A percentile compares a stretch with the other conserved stretches of the same genome.
Evolutionary conservation across 2,888 invertebrate genomes (phyloP).

Genomic region (Tenthredo amoena): DNA sequence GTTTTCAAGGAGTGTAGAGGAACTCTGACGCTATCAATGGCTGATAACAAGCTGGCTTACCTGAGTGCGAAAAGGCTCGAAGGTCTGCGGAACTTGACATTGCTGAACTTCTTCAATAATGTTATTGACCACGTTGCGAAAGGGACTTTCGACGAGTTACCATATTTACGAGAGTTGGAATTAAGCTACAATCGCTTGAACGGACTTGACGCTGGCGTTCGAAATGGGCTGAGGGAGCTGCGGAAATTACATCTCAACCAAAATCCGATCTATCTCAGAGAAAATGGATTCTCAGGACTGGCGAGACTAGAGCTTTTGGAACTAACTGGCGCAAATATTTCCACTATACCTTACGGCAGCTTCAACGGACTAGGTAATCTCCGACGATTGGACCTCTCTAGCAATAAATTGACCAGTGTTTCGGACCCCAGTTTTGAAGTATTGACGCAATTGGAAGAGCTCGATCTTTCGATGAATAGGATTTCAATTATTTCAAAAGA

Average conservation of each 20-base stretch:
- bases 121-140: background rate
- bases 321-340: conserved; percentile 29
- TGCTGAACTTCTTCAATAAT: conserved; percentile 36
- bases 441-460: background rate
- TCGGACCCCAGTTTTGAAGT: background rate
- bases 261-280: conserved; percentile 9
- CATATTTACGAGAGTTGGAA: conserved; percentile 40
- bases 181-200: conserved; percentile 40
- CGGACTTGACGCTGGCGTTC: background rate
- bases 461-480: conserved; percentile 36
- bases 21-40: conserved; percentile 27
- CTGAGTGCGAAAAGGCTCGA: conserved; percentile 7
- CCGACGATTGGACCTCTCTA: conserved; percentile 29
- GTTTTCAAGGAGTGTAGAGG: conserved; percentile 16
- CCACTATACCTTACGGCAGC: conserved; percentile 22
- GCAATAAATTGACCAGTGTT: conserved; percentile 28
- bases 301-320: conserved; percentile 23
- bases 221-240: conserved; percentile 27
- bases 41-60: conserved; percentile 27
- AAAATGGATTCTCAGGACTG: conserved; percentile 29
- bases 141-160: conserved; percentile 19
- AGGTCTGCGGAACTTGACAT: conserved; percentile 25
- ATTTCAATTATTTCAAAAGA: background rate
- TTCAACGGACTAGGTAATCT: conserved; percentile 19
- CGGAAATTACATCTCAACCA: conserved; percentile 11